These are phyloP conservation scores for Luscinia luscinia DNA, from an alignment of 2,797 vertebrate species.

Conservation along the genomic window DNA sequence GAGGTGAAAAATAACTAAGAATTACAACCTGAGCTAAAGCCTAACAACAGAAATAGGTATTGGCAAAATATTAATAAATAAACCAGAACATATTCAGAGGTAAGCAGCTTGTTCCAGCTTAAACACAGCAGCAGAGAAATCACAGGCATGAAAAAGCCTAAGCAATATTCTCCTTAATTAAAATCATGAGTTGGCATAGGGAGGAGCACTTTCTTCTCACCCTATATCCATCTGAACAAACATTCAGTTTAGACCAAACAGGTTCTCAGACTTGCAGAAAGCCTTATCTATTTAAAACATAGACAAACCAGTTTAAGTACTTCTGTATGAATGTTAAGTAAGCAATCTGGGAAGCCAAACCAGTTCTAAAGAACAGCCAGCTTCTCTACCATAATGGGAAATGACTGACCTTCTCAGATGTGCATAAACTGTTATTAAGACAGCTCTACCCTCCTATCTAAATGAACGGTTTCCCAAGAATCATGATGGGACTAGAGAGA, in stretches of 20 bases:
- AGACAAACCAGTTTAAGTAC: slow-evolving; percentile 48
- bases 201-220: slow-evolving; percentile 13
- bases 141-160: background rate
- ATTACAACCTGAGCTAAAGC: background rate
- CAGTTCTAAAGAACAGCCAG: background rate
- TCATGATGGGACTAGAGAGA: background rate
- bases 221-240: background rate
- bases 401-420: background rate
- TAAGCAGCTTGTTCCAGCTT: background rate
- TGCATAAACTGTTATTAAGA: background rate
- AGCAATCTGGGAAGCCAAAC: slow-evolving; percentile 27
- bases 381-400: background rate
- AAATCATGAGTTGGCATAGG: background rate
- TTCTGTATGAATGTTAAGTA: background rate
- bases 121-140: background rate
- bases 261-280: slow-evolving; percentile 25
- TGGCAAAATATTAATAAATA: background rate
- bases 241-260: background rate
- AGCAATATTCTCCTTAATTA: background rate
- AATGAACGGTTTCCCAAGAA: background rate
- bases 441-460: background rate
- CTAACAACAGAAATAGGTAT: background rate
- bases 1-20: background rate
- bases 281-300: slow-evolving; percentile 13
- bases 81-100: background rate